A percentile compares a stretch with the other conserved stretches of the same genome.
Conservation (phyloP, 2,888 invertebrate species). For the Drosophila phalerata region DNA sequence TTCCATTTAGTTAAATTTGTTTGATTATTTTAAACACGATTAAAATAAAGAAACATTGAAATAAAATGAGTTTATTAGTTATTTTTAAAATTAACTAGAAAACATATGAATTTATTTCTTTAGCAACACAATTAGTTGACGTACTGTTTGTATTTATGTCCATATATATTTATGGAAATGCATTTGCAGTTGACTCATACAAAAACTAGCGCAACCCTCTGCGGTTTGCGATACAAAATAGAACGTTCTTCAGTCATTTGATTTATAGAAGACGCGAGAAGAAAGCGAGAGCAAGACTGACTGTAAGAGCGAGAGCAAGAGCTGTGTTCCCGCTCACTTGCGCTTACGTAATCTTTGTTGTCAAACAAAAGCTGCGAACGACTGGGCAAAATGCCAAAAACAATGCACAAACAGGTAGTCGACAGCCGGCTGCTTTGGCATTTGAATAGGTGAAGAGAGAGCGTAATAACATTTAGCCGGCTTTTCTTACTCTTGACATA, state of each 20-base stretch:
- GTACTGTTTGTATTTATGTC: not conserved
- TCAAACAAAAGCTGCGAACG: constrained; percentile 65
- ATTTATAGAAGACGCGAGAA: not conserved
- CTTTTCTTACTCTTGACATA: constrained; percentile 17
- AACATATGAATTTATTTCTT: not conserved
- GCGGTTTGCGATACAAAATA: constrained; percentile 3
- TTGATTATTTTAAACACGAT: no score
- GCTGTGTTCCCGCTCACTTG: constrained; percentile 17
- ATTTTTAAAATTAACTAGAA: no score
- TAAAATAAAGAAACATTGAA: no score
- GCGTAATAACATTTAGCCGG: constrained; percentile 39
- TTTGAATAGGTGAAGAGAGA: constrained; percentile 32
- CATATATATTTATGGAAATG: not conserved
- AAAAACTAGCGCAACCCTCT: constrained; percentile 9
- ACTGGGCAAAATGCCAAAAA: constrained; percentile 48
- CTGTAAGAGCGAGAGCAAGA: constrained; percentile 23
- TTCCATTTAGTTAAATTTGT: no score
- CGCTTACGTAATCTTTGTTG: constrained; percentile 76
- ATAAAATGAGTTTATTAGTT: no score
- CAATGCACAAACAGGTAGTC: constrained; percentile 34
- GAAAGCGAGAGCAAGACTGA: constrained; percentile 19
- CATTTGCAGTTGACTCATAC: constrained; percentile 37
- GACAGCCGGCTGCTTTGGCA: constrained; percentile 32
- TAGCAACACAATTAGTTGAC: not conserved
- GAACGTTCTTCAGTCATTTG: constrained; percentile 6